A percentile compares a stretch with the other conserved stretches of the same genome.
These are phyloP conservation scores for Oncorhynchus tshawytscha DNA, from an alignment of 2,113 vertebrate genomes.

Conservation along the genomic window DNA sequence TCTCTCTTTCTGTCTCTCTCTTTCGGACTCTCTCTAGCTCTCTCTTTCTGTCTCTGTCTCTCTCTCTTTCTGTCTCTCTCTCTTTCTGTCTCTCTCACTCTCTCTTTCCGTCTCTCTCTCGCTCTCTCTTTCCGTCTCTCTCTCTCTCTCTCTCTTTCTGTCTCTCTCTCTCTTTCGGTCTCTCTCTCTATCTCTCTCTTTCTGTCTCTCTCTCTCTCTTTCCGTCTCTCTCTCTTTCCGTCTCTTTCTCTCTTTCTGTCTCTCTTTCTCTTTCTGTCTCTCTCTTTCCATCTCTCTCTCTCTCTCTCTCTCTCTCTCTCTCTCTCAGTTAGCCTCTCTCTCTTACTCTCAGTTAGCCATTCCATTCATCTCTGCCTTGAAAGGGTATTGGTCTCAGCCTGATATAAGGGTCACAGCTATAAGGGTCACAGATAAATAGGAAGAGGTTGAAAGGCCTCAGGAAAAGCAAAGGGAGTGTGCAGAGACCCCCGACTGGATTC, in stretches of 20 bases:
- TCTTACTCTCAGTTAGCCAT: no score
- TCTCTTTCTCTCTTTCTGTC: background rate
- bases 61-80: background rate
- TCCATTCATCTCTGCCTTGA: slow-evolving; percentile 9
- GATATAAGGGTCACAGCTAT: slow-evolving; percentile 2
- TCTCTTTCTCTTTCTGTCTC: no score
- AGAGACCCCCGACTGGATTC: slow-evolving; percentile 20
- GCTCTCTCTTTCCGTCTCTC: background rate
- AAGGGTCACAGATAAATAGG: slow-evolving; percentile 44
- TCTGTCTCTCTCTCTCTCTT: background rate
- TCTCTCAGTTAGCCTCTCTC: background rate
- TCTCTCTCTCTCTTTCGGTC: background rate
- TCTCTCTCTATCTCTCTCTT: background rate
- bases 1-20: background rate
- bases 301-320: no score
- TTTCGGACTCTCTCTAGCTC: background rate
- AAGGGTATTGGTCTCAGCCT: slow-evolving; percentile 7
- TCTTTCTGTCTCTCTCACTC: background rate
- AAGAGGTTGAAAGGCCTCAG: slow-evolving; percentile 35
- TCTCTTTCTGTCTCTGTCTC: background rate
- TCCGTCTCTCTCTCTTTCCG: background rate
- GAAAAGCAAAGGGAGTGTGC: slow-evolving; percentile 22
- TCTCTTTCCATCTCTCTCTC: no score
- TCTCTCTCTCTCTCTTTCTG: background rate
- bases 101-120: background rate